Conservation (phyloP, 1,140 invertebrate species). For the Aphis craccivora region DNA sequence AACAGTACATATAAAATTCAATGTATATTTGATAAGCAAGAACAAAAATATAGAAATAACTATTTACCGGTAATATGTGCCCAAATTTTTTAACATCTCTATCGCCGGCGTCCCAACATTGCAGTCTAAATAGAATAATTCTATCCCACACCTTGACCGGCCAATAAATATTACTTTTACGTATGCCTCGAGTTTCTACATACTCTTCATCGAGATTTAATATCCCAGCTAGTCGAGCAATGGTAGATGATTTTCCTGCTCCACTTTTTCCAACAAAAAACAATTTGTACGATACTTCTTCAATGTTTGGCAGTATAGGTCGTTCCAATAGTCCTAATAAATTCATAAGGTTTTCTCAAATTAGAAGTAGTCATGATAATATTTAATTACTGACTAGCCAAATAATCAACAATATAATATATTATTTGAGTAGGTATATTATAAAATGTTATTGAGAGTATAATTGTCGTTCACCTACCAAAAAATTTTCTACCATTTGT, state of each 20-base stretch:
- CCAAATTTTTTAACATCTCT: slow-evolving; percentile 69
- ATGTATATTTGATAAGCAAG: not conserved
- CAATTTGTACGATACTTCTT: slow-evolving; percentile 71
- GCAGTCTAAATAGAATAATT: slow-evolving; percentile 69
- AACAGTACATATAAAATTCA: not conserved
- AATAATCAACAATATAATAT: not conserved
- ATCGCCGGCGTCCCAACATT: slow-evolving; percentile 72
- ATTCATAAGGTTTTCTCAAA: slow-evolving; percentile 36
- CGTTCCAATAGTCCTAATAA: slow-evolving; percentile 68
- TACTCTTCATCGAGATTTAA: slow-evolving; percentile 63
- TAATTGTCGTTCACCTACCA: slow-evolving; percentile 62
- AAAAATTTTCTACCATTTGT: slow-evolving; percentile 65
- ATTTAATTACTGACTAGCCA: not conserved
- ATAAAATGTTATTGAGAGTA: not conserved
- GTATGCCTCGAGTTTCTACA: slow-evolving; percentile 69
- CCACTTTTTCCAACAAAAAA: slow-evolving; percentile 69
- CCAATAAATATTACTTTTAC: slow-evolving; percentile 69
- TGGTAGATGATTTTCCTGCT: slow-evolving; percentile 69
- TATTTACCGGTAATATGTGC: slow-evolving; percentile 69
- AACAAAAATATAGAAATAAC: not conserved
- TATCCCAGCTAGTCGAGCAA: slow-evolving; percentile 67
- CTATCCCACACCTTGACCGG: slow-evolving; percentile 70
- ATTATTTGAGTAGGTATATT: not conserved
- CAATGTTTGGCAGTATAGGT: slow-evolving; percentile 66
- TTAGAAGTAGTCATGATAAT: not conserved